Evolutionary conservation across 2,113 vertebrate species (phyloP).

Genomic region (Vidua macroura): DNA sequence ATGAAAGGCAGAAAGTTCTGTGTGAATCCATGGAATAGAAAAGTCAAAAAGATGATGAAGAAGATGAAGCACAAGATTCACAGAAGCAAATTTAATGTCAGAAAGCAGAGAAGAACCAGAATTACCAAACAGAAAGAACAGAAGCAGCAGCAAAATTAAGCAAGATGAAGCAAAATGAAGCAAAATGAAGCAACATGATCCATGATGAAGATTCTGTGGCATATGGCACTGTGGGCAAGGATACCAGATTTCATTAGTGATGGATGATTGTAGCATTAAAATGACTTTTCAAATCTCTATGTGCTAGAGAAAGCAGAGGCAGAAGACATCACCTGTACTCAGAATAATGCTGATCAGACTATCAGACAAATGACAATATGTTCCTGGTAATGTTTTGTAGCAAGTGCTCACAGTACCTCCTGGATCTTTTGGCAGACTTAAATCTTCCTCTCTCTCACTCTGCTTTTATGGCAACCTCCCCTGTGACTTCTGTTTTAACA

Average conservation of each 20-base stretch:
- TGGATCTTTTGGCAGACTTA: background rate
- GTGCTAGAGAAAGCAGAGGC: background rate
- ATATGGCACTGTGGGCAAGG: fast-evolving
- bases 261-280: background rate
- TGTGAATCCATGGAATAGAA: conserved; percentile 54
- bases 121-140: background rate
- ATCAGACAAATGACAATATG: background rate
- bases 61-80: conserved; percentile 10
- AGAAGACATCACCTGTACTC: background rate
- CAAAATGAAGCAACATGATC: background rate
- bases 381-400: background rate
- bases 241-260: background rate
- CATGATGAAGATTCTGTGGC: background rate
- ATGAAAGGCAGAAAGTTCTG: conserved; percentile 65
- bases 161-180: background rate
- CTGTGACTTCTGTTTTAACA: background rate
- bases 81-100: background rate
- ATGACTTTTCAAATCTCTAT: background rate
- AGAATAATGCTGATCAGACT: background rate
- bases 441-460: background rate
- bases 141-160: background rate
- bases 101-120: conserved; percentile 9
- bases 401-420: background rate
- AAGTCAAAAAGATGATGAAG: conserved; percentile 62
- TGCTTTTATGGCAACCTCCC: background rate